phyloP scores from a whole-genome alignment of 2,113 vertebrate genomes.

The Tringa solitaria region DNA sequence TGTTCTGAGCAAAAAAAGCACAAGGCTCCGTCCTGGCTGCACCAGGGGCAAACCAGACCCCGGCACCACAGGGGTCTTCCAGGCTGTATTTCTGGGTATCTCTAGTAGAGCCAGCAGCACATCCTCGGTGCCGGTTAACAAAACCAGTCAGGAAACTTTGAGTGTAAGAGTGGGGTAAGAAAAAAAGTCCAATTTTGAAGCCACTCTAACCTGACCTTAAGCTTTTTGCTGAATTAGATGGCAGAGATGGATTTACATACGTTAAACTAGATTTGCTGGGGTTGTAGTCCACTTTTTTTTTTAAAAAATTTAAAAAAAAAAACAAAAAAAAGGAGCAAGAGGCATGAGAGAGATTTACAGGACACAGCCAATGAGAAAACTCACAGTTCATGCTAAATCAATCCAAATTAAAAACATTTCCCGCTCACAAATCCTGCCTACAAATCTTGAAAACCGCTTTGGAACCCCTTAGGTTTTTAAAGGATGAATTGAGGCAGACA shows the following conservation, averaged over 20 bases:
- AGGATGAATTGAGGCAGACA: neutral
- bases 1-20: neutral
- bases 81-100: neutral
- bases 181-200: neutral
- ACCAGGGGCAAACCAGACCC: accelerated
- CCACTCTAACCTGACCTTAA: neutral
- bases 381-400: neutral
- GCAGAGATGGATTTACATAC: neutral
- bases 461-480: neutral
- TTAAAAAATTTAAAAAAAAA: too few species aligned
- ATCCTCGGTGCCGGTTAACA: accelerated
- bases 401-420: neutral
- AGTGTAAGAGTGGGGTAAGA: neutral
- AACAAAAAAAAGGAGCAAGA: neutral
- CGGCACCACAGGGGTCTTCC: neutral
- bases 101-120: neutral
- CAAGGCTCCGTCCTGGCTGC: neutral
- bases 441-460: neutral
- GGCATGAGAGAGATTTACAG: neutral
- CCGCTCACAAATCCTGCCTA: neutral
- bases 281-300: neutral
- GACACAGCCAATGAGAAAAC: neutral
- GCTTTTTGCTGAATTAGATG: neutral
- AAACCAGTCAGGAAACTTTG: neutral
- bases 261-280: neutral